Base-by-base conservation (phyloP, 2,797 vertebrate genomes). In the Rhadinocentrus ornatus region DNA sequence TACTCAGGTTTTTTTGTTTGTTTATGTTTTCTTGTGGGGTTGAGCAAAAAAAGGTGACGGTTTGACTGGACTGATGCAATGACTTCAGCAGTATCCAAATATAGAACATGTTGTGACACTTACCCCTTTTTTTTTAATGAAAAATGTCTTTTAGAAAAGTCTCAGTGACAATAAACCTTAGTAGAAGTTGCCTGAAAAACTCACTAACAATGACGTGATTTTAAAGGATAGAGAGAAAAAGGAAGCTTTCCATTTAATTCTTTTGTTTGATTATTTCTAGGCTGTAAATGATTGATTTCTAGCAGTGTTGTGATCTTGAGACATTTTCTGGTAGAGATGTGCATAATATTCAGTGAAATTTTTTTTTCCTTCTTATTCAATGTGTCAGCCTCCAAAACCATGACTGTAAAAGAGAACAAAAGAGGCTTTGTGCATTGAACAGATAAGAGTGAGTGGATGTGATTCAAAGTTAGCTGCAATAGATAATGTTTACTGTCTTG, bases 81-180 rank as follows among this genome's bases (percentile, higher is more conserved):
- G 20, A 18, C 41, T 44, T 44, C 16, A 18, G 16, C 16, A 44
- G 16, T 20, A 44, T 44, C 41, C 18, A 44, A 44, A 20, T 44
- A 44, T 18, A 44, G 41, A 44, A 41, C 35, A n/a, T 20, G 4
- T 35, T 12, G 24, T 37, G 32, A 22, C 7, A 11, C 56, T 37
- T 20, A 20, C 0, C 13, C 16, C n/a, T 58, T 22, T 13, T 15
- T 31, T 32, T 35, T 54, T 35, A 73, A 52, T n/a, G 26, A 57
- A 56, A 29, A 18, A 31, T 41, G 32, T 54, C 62, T 65, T 60
- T 80, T 66, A 69, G 54, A 77, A 77, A 79, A 77, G 75, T 80
- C 35, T n/a, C 52, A 37, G 58, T 71, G 82, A 83, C 78, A 87
- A 74, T 18, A 82, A 77, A 73, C 81, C 83, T 66, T 70, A 63